Conservation (phyloP, 2,888 invertebrate genomes). For the Melieria omissa region DNA sequence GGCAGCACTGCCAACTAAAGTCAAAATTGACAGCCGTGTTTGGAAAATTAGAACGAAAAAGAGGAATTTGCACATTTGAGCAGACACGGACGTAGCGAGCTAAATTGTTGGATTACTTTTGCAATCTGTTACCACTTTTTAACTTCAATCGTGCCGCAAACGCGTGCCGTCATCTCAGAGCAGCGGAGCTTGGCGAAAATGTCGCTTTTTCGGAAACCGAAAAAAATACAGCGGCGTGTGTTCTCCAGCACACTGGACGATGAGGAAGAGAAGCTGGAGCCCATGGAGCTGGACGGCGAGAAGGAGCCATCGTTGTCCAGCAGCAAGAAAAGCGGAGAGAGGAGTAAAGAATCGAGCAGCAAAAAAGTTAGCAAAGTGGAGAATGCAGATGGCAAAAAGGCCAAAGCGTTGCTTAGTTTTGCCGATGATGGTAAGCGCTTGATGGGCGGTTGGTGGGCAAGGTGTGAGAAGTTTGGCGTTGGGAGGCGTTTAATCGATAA, state of each 20-base stretch:
- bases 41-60: too few species aligned
- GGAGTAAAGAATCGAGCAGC: conserved; percentile 42
- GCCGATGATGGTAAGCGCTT: conserved; percentile 74
- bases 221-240: conserved; percentile 82
- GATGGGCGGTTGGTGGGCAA: neutral
- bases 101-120: too few species aligned
- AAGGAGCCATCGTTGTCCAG: conserved; percentile 47
- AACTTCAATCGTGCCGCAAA: too few species aligned
- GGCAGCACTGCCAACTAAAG: too few species aligned
- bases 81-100: too few species aligned
- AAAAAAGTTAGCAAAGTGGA: conserved; percentile 27
- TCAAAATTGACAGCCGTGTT: too few species aligned
- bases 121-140: too few species aligned
- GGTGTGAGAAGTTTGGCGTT: neutral
- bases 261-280: conserved; percentile 68
- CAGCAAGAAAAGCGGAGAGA: conserved; percentile 47
- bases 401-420: conserved; percentile 79
- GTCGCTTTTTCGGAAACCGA: conserved; percentile 88
- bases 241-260: conserved; percentile 79
- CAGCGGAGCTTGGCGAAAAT: neutral
- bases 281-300: conserved; percentile 55
- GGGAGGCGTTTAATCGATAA: conserved; percentile 16
- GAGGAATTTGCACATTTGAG: too few species aligned
- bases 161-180: neutral
- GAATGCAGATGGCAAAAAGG: conserved; percentile 65